phyloP scores from a whole-genome alignment of 2,113 vertebrate genomes.

The Indicator maculatus region DNA sequence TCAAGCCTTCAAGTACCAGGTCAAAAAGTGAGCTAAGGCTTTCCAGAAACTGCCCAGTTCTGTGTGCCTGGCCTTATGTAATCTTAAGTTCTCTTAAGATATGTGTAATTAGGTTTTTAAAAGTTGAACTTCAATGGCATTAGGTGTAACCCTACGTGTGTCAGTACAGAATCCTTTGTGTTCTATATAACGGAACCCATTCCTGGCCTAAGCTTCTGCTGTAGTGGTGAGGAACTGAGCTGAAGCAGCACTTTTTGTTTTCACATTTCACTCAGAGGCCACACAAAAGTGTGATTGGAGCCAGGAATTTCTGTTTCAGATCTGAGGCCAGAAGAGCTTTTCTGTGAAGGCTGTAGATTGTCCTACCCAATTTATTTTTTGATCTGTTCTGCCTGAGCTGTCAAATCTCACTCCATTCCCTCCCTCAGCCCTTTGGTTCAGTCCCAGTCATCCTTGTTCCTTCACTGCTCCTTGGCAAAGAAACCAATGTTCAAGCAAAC shows the following conservation, averaged over 20 bases:
- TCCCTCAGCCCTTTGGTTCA: background rate
- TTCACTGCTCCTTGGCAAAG: background rate
- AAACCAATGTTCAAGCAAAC: background rate
- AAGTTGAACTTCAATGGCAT: background rate
- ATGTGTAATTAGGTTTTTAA: accelerated
- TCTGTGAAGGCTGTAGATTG: background rate
- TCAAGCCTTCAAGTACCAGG: no score
- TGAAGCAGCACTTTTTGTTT: background rate
- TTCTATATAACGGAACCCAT: accelerated
- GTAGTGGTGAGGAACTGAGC: background rate
- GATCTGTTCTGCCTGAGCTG: background rate
- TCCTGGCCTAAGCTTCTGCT: accelerated
- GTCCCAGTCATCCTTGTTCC: background rate
- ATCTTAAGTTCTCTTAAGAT: background rate
- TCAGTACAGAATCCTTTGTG: background rate
- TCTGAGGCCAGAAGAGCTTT: background rate
- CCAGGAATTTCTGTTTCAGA: background rate
- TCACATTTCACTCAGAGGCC: background rate
- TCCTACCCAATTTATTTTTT: background rate
- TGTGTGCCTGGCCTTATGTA: background rate
- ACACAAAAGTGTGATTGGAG: background rate
- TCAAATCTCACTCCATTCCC: accelerated
- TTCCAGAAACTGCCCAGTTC: background rate
- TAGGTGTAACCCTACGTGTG: no score
- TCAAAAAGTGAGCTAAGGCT: background rate